Percentiles rank a stretch among this genome's conserved stretches.
Conservation (phyloP, 2,888 invertebrate species). For the Oscheius sp. region DNA sequence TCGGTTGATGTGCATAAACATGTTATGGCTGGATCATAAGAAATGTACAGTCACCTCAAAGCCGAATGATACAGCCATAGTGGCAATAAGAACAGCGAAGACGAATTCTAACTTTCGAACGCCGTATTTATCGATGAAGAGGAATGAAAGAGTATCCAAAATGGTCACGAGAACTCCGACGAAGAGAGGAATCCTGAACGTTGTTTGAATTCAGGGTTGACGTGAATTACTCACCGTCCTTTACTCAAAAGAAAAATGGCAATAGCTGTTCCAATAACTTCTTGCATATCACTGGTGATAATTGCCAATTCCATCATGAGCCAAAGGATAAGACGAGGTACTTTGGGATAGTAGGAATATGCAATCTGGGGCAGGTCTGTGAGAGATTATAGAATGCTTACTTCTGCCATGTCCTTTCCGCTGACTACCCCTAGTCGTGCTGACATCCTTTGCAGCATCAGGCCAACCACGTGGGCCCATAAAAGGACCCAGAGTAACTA, state of each 20-base stretch:
- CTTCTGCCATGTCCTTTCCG: constrained; percentile 83
- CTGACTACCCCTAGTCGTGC: constrained; percentile 86
- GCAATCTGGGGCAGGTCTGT: constrained; percentile 45
- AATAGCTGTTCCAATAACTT: constrained; percentile 87
- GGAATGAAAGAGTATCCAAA: constrained; percentile 88
- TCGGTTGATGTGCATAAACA: neutral
- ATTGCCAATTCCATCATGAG: constrained; percentile 92
- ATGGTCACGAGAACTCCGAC: constrained; percentile 87
- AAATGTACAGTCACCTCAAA: constrained; percentile 75
- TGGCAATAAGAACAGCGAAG: constrained; percentile 84
- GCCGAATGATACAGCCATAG: constrained; percentile 89
- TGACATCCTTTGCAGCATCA: constrained; percentile 85
- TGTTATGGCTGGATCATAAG: no score
- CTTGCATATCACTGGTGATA: constrained; percentile 91
- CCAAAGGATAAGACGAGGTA: constrained; percentile 78
- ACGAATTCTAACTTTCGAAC: constrained; percentile 85
- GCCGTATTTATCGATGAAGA: constrained; percentile 86
- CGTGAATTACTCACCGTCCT: constrained; percentile 79
- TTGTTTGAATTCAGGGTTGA: neutral
- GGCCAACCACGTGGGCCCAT: constrained; percentile 85
- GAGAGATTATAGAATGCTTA: no score
- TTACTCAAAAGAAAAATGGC: constrained; percentile 86
- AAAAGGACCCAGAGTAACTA: constrained; percentile 87
- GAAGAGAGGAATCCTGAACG: constrained; percentile 81
- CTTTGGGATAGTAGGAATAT: constrained; percentile 82